phyloP scores from a whole-genome alignment of 2,113 vertebrate genomes.

The Turnix velox region DNA sequence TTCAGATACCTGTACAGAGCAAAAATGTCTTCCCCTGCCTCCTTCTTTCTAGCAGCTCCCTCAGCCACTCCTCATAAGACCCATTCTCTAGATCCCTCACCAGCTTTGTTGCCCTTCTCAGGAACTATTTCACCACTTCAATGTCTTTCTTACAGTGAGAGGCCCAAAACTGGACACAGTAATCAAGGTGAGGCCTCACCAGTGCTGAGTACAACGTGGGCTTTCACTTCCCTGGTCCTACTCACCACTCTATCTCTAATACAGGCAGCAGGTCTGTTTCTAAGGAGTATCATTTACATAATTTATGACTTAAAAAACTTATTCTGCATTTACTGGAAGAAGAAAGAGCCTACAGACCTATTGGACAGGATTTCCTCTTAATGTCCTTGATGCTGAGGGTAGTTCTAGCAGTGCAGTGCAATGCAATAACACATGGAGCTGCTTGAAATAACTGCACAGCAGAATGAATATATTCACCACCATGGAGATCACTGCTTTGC shows the following conservation, averaged over 20 bases:
- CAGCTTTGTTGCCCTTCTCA: neutral
- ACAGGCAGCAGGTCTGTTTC: neutral
- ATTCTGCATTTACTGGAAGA: neutral
- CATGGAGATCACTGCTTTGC: slow-evolving; percentile 18
- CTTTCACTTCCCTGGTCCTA: neutral
- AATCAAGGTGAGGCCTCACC: neutral
- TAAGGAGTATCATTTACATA: neutral
- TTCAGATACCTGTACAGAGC: neutral
- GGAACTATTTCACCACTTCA: neutral
- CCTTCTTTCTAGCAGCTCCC: neutral
- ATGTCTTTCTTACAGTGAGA: neutral
- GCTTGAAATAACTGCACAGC: slow-evolving; percentile 1
- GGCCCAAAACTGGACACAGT: neutral
- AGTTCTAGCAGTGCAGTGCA: neutral
- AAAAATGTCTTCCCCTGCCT: neutral
- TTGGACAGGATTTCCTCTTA: neutral
- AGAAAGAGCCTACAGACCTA: neutral
- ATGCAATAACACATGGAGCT: neutral
- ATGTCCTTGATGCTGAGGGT: neutral
- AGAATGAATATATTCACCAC: neutral
- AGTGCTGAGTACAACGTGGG: neutral
- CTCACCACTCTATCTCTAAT: neutral
- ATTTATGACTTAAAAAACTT: neutral
- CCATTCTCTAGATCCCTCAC: neutral
- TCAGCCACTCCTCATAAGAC: neutral